These are phyloP conservation scores for Liparis tanakae DNA, from an alignment of 2,797 vertebrate genomes.

Conservation along the genomic window DNA sequence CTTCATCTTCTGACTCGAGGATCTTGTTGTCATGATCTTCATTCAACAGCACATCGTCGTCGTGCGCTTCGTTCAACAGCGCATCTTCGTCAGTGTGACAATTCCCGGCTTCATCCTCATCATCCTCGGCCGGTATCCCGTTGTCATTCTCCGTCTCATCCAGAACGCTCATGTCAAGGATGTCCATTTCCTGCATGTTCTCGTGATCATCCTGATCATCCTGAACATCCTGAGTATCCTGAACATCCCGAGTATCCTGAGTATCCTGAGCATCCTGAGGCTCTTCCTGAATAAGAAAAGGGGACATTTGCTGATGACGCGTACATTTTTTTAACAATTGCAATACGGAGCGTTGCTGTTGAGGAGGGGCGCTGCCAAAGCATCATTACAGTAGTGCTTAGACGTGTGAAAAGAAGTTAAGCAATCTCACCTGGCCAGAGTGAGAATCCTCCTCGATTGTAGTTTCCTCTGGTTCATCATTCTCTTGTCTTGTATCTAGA, in stretches of 20 bases:
- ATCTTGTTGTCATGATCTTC: slow-evolving; percentile 49
- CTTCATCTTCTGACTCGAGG: slow-evolving; percentile 58
- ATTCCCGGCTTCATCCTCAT: slow-evolving; percentile 76
- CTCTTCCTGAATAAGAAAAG: slow-evolving; percentile 81
- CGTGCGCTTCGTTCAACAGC: slow-evolving; percentile 55
- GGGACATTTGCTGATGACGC: neutral
- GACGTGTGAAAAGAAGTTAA: neutral
- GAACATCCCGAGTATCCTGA: slow-evolving; percentile 73
- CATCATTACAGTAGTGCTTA: neutral
- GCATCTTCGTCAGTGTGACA: slow-evolving; percentile 77
- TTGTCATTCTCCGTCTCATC: slow-evolving; percentile 90
- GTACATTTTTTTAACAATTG: neutral
- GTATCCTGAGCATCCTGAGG: slow-evolving; percentile 66
- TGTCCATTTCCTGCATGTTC: slow-evolving; percentile 90
- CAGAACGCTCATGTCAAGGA: slow-evolving; percentile 90
- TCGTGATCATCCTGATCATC: slow-evolving; percentile 77
- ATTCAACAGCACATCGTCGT: slow-evolving; percentile 67
- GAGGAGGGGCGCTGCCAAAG: neutral
- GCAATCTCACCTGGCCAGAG: slow-evolving; percentile 87
- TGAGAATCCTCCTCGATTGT: slow-evolving; percentile 90
- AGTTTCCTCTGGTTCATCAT: slow-evolving; percentile 88
- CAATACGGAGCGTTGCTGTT: neutral
- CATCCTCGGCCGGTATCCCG: slow-evolving; percentile 80
- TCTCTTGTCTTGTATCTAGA: slow-evolving; percentile 86
- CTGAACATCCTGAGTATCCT: slow-evolving; percentile 66